Evolutionary conservation across 2,113 vertebrate species (phyloP).

Genomic region (Saimiri boliviensis): DNA sequence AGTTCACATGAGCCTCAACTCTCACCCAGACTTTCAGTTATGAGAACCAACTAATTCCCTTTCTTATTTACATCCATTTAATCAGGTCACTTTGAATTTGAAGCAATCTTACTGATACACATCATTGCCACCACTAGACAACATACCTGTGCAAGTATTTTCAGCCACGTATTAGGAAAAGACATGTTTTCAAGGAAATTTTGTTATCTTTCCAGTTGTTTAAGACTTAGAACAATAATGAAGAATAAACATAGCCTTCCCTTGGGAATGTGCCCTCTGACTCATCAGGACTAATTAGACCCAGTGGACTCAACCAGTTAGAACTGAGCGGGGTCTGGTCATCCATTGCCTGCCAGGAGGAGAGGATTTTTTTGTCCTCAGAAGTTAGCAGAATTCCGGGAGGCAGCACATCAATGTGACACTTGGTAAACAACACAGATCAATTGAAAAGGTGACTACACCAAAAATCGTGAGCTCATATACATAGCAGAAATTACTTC

Average conservation of each 20-base stretch:
- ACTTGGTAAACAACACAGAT: background rate
- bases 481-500: background rate
- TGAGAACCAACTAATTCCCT: background rate
- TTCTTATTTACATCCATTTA: background rate
- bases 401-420: background rate
- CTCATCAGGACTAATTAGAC: background rate
- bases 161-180: background rate
- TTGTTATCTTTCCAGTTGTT: background rate
- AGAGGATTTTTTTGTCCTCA: accelerated
- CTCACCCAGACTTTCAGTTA: background rate
- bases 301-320: background rate
- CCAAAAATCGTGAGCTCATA: background rate
- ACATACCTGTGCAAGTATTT: background rate
- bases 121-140: background rate
- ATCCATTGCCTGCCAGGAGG: background rate
- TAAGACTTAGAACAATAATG: background rate
- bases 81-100: background rate
- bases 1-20: background rate
- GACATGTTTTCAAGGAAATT: background rate
- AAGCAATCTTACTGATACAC: background rate
- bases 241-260: background rate
- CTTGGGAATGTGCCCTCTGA: background rate
- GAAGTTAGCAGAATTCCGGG: background rate
- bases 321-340: background rate
- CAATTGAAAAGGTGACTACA: background rate